Conservation (phyloP, 2,113 vertebrate species). For the Hyla sarda region DNA sequence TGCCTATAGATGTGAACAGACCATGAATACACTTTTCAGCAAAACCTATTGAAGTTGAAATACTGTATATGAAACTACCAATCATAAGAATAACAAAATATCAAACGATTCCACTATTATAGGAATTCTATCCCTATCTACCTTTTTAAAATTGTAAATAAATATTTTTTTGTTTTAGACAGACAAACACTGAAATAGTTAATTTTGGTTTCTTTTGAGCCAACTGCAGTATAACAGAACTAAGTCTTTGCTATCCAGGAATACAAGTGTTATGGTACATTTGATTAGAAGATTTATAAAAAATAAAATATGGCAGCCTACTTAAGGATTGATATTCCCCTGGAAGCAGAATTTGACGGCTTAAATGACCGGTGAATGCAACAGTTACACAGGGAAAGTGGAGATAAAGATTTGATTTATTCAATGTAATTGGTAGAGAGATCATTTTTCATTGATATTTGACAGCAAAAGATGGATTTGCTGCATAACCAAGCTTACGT, state of each 20-base stretch:
- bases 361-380: conserved; percentile 60
- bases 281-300: conserved; percentile 36
- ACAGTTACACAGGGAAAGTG: conserved; percentile 53
- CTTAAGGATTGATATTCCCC: conserved; percentile 48
- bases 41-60: no score
- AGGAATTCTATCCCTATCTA: no score
- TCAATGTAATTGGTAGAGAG: conserved; percentile 54
- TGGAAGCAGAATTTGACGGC: conserved; percentile 39
- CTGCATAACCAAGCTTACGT: not conserved
- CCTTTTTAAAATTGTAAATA: no score
- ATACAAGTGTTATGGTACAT: conserved; percentile 27
- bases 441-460: conserved; percentile 61
- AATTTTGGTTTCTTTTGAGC: not conserved
- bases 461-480: conserved; percentile 53
- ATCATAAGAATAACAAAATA: no score
- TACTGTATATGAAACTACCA: no score
- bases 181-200: no score
- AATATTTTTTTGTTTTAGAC: no score
- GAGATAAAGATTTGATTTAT: conserved; percentile 63
- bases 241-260: not conserved
- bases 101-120: no score
- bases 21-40: no score
- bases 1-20: no score
- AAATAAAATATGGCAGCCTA: conserved; percentile 40
- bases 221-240: not conserved